Conservation (phyloP, 35 echinoderm and acorn worm species). For the Lytechinus pictus region DNA sequence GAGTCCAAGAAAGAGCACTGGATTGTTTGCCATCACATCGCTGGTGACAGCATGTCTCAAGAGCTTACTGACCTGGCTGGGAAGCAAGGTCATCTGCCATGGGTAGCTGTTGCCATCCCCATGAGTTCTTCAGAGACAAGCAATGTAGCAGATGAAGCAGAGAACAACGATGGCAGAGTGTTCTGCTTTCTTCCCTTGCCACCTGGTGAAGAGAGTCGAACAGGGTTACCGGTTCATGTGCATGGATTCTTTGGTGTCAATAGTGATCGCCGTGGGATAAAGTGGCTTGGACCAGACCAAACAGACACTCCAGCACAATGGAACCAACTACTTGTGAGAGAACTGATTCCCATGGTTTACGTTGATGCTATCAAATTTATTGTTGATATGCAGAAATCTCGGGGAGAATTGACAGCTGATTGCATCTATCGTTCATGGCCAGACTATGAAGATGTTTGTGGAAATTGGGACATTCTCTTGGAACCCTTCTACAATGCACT, state of each 20-base stretch:
- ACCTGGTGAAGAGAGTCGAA: constrained; percentile 50
- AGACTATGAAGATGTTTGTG: background rate
- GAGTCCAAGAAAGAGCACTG: background rate
- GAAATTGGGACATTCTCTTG: constrained; percentile 22
- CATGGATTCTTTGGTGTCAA: constrained; percentile 89
- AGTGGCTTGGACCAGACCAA: constrained; percentile 79
- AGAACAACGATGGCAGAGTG: constrained; percentile 49
- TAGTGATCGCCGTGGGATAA: constrained; percentile 73
- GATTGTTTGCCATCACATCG: constrained; percentile 19
- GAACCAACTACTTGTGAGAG: constrained; percentile 74
- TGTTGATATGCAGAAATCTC: background rate
- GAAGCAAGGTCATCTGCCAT: constrained; percentile 22
- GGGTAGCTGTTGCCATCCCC: background rate
- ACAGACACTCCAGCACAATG: constrained; percentile 73
- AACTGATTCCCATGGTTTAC: constrained; percentile 78
- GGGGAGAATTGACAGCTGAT: background rate
- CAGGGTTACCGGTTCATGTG: constrained; percentile 87
- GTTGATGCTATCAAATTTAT: background rate
- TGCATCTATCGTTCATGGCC: constrained; percentile 36
- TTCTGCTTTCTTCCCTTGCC: constrained; percentile 95
- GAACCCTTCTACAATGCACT: constrained; percentile 32
- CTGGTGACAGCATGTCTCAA: background rate
- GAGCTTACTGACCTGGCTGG: background rate
- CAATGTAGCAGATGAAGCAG: background rate
- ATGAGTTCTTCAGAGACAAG: background rate